Conservation (phyloP, 2,888 invertebrate species). For the Trissolcus brochymenae region DNA sequence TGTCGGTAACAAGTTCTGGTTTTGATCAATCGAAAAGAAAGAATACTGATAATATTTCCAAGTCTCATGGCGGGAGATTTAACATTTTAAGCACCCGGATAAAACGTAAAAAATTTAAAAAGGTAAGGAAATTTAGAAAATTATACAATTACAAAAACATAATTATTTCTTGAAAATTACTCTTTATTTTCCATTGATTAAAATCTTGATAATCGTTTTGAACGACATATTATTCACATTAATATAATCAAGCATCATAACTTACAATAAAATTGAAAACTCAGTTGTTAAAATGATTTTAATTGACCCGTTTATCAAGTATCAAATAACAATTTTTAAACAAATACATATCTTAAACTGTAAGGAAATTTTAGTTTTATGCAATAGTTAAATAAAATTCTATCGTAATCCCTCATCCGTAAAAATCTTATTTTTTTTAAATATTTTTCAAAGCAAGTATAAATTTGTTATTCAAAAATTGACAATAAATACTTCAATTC, state of each 20-base stretch:
- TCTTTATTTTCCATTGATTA: neutral
- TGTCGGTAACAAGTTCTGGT: too few relatives aligned
- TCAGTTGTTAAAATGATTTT: neutral
- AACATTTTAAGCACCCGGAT: too few relatives aligned
- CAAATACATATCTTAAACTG: neutral
- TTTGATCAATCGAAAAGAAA: too few relatives aligned
- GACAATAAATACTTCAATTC: constrained; percentile 1
- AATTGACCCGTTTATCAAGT: neutral
- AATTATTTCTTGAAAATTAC: neutral
- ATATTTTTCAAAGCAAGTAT: constrained; percentile 7
- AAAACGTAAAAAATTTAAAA: too few relatives aligned
- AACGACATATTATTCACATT: neutral
- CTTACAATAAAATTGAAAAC: neutral
- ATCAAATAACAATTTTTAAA: neutral
- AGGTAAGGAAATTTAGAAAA: too few relatives aligned
- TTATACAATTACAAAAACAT: too few relatives aligned
- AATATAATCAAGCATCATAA: neutral
- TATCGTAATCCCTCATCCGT: constrained; percentile 9
- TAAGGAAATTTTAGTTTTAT: neutral
- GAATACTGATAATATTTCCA: too few relatives aligned
- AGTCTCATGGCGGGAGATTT: too few relatives aligned
- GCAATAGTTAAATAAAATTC: constrained; percentile 9
- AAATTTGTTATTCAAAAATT: constrained; percentile 6
- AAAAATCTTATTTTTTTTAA: constrained; percentile 7
- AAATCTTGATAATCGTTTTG: neutral